Percentiles rank a stretch among this genome's conserved stretches.
phyloP scores from a whole-genome alignment of 2,113 vertebrate genomes.

The Lepidothrix coronata region DNA sequence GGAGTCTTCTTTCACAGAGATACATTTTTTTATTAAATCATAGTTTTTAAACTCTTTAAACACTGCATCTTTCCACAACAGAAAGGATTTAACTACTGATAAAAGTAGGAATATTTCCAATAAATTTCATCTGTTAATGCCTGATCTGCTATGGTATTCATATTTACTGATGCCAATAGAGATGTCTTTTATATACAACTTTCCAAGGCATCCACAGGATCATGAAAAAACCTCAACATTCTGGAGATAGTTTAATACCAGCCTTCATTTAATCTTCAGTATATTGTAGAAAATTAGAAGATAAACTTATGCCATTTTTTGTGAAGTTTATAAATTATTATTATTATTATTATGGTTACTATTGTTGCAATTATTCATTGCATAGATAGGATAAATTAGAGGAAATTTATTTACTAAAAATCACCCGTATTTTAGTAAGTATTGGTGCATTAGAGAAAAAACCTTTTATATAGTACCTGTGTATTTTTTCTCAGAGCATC shows the following conservation, averaged over 20 bases:
- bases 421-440: background rate
- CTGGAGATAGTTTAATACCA: background rate
- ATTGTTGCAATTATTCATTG: background rate
- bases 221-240: background rate
- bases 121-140: background rate
- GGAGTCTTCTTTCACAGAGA: background rate
- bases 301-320: background rate
- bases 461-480: background rate
- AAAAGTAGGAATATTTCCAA: background rate
- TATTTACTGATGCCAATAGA: background rate
- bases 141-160: background rate
- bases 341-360: background rate
- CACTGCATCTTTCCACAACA: background rate
- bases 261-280: background rate
- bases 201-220: background rate
- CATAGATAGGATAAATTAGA: background rate
- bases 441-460: background rate
- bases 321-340: background rate
- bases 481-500: background rate
- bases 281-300: background rate
- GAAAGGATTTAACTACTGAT: background rate
- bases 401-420: background rate
- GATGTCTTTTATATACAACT: background rate
- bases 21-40: background rate
- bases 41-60: background rate